Evolutionary conservation across 2,113 vertebrate genomes (phyloP), one percentile per base, ranked within the genome.

Genomic region (Perca fluviatilis): DNA sequence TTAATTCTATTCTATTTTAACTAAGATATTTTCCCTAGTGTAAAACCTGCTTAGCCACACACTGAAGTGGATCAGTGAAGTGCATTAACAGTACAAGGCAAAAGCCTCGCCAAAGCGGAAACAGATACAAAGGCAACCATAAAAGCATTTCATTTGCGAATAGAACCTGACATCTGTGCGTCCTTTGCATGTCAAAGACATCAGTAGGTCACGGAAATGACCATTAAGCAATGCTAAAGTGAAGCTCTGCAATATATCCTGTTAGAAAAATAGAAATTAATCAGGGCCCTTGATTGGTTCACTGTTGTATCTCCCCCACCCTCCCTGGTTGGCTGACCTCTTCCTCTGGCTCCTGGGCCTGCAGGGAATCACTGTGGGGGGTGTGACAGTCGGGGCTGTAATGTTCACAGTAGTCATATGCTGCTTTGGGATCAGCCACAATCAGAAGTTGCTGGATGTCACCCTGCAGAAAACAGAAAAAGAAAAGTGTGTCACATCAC

Each of bases 391-490:
- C 98, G 0, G 98, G 97, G 89, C 96, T 99, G 79, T 99, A 99
- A 88, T 99, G 97, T 90, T 98, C 97, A 93, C 98, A 99, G 94
- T 99, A 99, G 93, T 99, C 98, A 67, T 97, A 98, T 0, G 98
- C 98, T 54, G 97, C 98, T 92, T 97, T 97, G 58, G 98, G 96
- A 90, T 99, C 98, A 7, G 94, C 93, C 57, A 96, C 92, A 69
- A 99, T 97, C 92, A 99, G 85, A 72, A 99, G 93, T 83, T 99
- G 98, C 90, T 99, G 98, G 91, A 99, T 99, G 88, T 99, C 98
- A 8, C 98, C 98, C 98, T 99, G 94, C 16, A 69, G 80, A 76
- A 77, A 81, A 88, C 54, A 79, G 25, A 79, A 49, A 80, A 64
- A 68, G 1, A 86, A 5, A 73, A 0, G 54, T 6, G 30, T 16